These are phyloP conservation scores for Cydia fagiglandana DNA, from an alignment of 1,140 invertebrate species.

Conservation along the genomic window DNA sequence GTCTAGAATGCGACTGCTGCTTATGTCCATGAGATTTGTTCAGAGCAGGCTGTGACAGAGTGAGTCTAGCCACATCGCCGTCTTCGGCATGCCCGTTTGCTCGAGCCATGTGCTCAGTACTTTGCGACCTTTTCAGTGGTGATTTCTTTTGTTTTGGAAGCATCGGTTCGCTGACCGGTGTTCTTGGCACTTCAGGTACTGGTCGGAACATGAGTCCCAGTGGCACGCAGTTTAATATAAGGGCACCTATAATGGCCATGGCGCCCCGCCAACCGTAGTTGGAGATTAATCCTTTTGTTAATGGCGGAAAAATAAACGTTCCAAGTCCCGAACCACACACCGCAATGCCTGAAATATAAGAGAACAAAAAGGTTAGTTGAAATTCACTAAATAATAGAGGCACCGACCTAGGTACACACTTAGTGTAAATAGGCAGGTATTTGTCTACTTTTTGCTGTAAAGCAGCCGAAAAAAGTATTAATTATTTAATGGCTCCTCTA, in stretches of 20 bases:
- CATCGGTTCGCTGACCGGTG: slow-evolving; percentile 69
- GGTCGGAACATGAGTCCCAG: slow-evolving; percentile 92
- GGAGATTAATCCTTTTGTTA: slow-evolving; percentile 84
- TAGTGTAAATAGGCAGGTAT: too few species aligned
- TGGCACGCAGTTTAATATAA: slow-evolving; percentile 90
- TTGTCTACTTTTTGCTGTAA: too few species aligned
- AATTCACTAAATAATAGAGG: too few species aligned
- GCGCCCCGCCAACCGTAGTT: slow-evolving; percentile 86
- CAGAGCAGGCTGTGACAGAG: slow-evolving; percentile 83
- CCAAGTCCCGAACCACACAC: slow-evolving; percentile 96
- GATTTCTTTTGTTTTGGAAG: slow-evolving; percentile 67
- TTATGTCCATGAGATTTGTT: slow-evolving; percentile 69
- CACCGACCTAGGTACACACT: too few species aligned
- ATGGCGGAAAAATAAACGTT: slow-evolving; percentile 90
- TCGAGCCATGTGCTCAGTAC: slow-evolving; percentile 75
- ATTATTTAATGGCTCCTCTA: too few species aligned
- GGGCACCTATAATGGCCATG: slow-evolving; percentile 89
- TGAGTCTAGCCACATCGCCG: slow-evolving; percentile 78
- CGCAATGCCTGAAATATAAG: slow-evolving; percentile 83
- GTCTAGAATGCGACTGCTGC: slow-evolving; percentile 55
- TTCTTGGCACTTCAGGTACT: slow-evolving; percentile 63
- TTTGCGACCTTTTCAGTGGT: slow-evolving; percentile 77
- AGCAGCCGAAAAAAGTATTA: too few species aligned
- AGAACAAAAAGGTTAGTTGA: slow-evolving; percentile 8
- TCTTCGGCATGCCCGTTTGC: slow-evolving; percentile 70